Conservation (phyloP, 2,888 invertebrate species). For the Polydrusus cervinus region DNA sequence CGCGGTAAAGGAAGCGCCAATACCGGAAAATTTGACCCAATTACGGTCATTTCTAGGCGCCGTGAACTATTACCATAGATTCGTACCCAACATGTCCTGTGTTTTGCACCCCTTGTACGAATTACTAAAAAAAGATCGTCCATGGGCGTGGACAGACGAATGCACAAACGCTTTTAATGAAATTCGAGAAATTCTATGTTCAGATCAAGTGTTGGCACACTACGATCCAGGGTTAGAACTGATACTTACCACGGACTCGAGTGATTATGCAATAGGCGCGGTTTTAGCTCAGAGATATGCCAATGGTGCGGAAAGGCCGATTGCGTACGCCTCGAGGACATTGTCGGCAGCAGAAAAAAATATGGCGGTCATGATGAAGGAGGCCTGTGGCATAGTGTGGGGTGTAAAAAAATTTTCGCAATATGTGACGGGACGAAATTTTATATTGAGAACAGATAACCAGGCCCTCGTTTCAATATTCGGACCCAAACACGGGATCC, state of each 20-base stretch:
- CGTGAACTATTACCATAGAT: slow-evolving; percentile 53
- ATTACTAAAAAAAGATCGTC: slow-evolving; percentile 42
- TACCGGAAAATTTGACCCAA: slow-evolving; percentile 44
- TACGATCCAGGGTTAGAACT: slow-evolving; percentile 48
- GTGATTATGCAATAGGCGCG: slow-evolving; percentile 36
- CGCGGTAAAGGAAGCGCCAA: neutral
- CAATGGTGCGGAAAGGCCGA: slow-evolving; percentile 27
- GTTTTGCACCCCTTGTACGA: slow-evolving; percentile 47
- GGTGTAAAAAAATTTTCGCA: slow-evolving; percentile 63
- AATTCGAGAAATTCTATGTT: slow-evolving; percentile 39
- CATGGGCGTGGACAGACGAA: slow-evolving; percentile 44
- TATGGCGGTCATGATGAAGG: slow-evolving; percentile 57
- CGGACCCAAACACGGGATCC: slow-evolving; percentile 6
- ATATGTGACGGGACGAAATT: slow-evolving; percentile 61
- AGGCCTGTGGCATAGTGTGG: slow-evolving; percentile 64
- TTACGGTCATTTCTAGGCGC: slow-evolving; percentile 48
- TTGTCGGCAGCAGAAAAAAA: slow-evolving; percentile 40
- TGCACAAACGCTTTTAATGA: slow-evolving; percentile 45
- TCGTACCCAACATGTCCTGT: slow-evolving; percentile 41
- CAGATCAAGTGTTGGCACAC: slow-evolving; percentile 43
- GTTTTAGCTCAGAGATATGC: slow-evolving; percentile 21
- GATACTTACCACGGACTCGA: slow-evolving; percentile 40
- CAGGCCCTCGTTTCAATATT: slow-evolving; percentile 31
- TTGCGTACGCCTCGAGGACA: slow-evolving; percentile 41
- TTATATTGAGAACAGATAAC: slow-evolving; percentile 39